phyloP scores from a whole-genome alignment of 2,888 invertebrate genomes.

The Tetropium fuscum region DNA sequence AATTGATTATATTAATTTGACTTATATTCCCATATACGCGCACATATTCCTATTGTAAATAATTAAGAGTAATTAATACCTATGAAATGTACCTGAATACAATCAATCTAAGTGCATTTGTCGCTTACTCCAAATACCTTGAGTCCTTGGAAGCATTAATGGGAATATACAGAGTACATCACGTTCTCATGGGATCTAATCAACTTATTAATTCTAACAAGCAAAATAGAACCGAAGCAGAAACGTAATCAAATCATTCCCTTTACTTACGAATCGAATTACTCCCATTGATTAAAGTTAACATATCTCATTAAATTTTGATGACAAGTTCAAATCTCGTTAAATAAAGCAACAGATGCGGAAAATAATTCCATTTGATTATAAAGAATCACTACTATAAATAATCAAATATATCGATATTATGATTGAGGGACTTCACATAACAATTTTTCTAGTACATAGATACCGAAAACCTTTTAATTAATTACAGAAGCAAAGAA shows the following conservation, averaged over 20 bases:
- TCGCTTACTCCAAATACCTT: too few species aligned
- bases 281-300: slow-evolving; percentile 48
- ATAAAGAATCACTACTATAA: neutral
- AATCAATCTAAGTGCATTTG: too few species aligned
- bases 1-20: too few species aligned
- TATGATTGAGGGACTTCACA: slow-evolving; percentile 1
- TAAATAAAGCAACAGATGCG: slow-evolving; percentile 32
- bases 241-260: slow-evolving; percentile 45
- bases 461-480: too few species aligned
- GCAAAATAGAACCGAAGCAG: slow-evolving; percentile 36
- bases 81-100: too few species aligned
- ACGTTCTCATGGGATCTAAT: neutral
- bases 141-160: too few species aligned
- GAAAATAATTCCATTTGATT: slow-evolving; percentile 5
- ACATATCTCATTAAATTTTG: slow-evolving; percentile 44
- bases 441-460: too few species aligned
- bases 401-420: slow-evolving; percentile 6
- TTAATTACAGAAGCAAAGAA: too few species aligned
- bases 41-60: too few species aligned
- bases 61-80: too few species aligned
- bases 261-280: slow-evolving; percentile 43
- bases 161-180: too few species aligned
- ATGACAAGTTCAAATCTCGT: slow-evolving; percentile 45
- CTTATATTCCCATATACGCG: too few species aligned
- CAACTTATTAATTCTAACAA: slow-evolving; percentile 1